Evolutionary conservation across 2,888 invertebrate genomes (phyloP).

Genomic region (Drosophila fulvimacula): DNA sequence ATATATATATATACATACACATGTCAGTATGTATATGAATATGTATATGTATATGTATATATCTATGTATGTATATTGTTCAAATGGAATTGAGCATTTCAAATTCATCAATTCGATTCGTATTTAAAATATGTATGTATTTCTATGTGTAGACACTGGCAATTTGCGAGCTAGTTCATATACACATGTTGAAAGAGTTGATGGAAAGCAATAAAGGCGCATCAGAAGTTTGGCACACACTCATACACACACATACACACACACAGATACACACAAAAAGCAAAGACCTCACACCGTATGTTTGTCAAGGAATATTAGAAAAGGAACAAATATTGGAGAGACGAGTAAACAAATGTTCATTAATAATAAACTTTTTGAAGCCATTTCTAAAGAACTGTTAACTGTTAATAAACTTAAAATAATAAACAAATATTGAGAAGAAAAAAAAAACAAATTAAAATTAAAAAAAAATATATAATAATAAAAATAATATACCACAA

Average conservation of each 20-base stretch:
- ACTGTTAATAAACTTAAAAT: slow-evolving; percentile 59
- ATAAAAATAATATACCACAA: slow-evolving; percentile 1
- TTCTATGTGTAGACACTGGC: slow-evolving; percentile 21
- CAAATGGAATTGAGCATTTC: slow-evolving; percentile 53
- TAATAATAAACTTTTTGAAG: slow-evolving; percentile 65
- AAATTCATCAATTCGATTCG: slow-evolving; percentile 13
- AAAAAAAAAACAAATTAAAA: slow-evolving; percentile 6
- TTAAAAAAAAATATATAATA: background rate
- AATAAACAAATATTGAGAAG: slow-evolving; percentile 29
- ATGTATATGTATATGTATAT: slow-evolving; percentile 5
- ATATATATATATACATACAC: background rate
- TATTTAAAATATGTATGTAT: slow-evolving; percentile 18
- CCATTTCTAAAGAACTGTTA: slow-evolving; percentile 70
- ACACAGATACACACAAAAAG: slow-evolving; percentile 16
- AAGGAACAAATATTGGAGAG: slow-evolving; percentile 47
- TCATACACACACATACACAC: slow-evolving; percentile 14
- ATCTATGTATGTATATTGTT: slow-evolving; percentile 26
- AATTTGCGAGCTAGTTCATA: slow-evolving; percentile 8
- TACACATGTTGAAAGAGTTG: slow-evolving; percentile 5
- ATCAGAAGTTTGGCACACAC: slow-evolving; percentile 56
- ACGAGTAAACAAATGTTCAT: slow-evolving; percentile 51
- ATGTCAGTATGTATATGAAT: too few relatives aligned
- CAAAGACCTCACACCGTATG: slow-evolving; percentile 58
- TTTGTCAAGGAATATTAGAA: slow-evolving; percentile 54
- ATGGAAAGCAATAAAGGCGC: slow-evolving; percentile 8